Conservation (phyloP, 2,888 invertebrate genomes). For the Sabellastarte sp. region DNA sequence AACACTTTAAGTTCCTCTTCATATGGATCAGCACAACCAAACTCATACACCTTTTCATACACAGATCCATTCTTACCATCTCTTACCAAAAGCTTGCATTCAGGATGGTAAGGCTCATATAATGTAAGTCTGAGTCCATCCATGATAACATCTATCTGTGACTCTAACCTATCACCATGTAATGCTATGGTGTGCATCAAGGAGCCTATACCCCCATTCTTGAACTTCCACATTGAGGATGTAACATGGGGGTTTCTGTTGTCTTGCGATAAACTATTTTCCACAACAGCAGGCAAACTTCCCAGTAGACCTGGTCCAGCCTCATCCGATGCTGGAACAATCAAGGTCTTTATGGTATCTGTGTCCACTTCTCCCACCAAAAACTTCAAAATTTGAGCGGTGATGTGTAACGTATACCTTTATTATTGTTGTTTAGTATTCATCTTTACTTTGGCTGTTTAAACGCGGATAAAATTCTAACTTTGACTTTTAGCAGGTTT, state of each 20-base stretch:
- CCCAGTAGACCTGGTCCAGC: not conserved
- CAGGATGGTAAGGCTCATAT: conserved; percentile 12
- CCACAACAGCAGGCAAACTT: not conserved
- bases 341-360: not conserved
- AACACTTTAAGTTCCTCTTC: conserved; percentile 9
- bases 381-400: not conserved
- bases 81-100: conserved; percentile 11
- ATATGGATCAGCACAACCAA: conserved; percentile 14
- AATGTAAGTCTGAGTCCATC: conserved; percentile 17
- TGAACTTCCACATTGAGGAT: conserved; percentile 15
- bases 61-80: not conserved
- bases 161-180: conserved; percentile 14
- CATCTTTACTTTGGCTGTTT: too few species aligned
- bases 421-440: too few species aligned
- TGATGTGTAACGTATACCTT: too few species aligned
- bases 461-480: too few species aligned
- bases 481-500: too few species aligned
- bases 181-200: conserved; percentile 18
- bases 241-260: conserved; percentile 16
- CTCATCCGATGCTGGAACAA: not conserved
- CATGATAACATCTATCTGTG: conserved; percentile 12
- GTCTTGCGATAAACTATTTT: not conserved
- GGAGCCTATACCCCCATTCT: conserved; percentile 14
- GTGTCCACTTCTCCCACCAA: not conserved
- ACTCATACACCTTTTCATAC: not conserved